Percentiles rank a stretch among this genome's conserved stretches.
Evolutionary conservation across 1,140 invertebrate genomes (phyloP).

Genomic region (Leptinotarsa lineolata): DNA sequence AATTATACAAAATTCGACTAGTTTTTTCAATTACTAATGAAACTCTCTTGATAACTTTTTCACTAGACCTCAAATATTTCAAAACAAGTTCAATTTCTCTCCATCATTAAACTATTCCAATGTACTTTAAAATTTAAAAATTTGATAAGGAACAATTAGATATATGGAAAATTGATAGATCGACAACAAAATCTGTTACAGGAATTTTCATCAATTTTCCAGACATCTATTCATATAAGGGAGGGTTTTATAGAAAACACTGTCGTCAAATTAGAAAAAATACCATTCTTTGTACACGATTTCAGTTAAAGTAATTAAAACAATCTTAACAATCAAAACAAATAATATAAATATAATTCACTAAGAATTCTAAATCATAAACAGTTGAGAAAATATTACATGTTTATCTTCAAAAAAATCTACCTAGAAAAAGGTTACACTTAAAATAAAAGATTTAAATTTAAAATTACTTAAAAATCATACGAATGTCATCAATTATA

Average conservation of each 20-base stretch:
- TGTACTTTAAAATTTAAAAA: conserved; percentile 1
- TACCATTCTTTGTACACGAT: conserved; percentile 27
- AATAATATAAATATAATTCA: conserved; percentile 39
- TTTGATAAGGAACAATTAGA: not conserved
- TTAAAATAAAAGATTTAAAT: conserved; percentile 38
- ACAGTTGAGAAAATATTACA: conserved; percentile 44
- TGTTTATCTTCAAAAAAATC: conserved; percentile 43
- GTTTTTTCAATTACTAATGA: no score
- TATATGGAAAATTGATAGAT: not conserved
- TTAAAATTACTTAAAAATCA: conserved; percentile 36
- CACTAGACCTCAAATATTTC: no score
- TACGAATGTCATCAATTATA: conserved; percentile 16
- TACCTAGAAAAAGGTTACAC: conserved; percentile 42
- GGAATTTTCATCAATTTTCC: not conserved
- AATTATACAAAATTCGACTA: not conserved
- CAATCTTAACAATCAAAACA: conserved; percentile 40
- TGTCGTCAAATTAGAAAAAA: conserved; percentile 17
- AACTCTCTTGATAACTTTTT: no score
- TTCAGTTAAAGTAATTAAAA: conserved; percentile 33
- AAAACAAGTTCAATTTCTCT: not conserved
- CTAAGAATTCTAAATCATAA: conserved; percentile 44
- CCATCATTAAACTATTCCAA: not conserved
- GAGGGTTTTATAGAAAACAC: not conserved
- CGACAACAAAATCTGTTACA: not conserved
- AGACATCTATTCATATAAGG: not conserved